Base-by-base conservation (phyloP, 2,888 invertebrate species). In the Melieria crassipennis region DNA sequence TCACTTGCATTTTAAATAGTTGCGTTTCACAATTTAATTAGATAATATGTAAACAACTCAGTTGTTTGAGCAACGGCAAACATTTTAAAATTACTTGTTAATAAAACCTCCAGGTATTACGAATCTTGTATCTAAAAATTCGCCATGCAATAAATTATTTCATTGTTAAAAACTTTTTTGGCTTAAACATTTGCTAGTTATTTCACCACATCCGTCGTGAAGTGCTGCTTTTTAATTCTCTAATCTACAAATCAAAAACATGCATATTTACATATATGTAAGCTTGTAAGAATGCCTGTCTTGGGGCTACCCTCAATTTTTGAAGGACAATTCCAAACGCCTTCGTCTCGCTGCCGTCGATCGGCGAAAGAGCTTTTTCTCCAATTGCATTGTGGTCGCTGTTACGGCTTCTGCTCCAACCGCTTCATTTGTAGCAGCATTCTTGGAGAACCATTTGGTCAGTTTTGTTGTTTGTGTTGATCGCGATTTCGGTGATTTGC, bases 371-470 rank as follows among this genome's bases (percentile, higher is more conserved):
- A 16, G 16, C 16, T 16, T 16, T 16, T 42, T 42, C n/a, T 43
- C n/a, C 48, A 10, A n/a, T 13, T 13, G 58, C 42, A 50, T 48
- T 48, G 42, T 58, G 16, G 48, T 5, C 16, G 16, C 16, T 16
- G 16, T 16, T 16, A 16, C 58, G 10, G 48, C 47, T 50, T 47
- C 48, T 43, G 48, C 7, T 3, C 42, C 43, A 11, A 46, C 9
- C 43, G 42, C 42, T 55, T 55, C 67, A 5, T 7, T n/a, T 11
- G 69, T 50, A 63, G 68, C 72, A 1, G 68, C 71, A 13, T 79
- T 76, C 72, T 78, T 79, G 9, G 77, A 76, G 75, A 85, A 82
- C 85, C 85, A 85, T 67, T 86, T 84, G 0, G 85, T 85, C 6
- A 85, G 75, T 71, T 85, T 85, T 0, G 85, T 85, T 7, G 81